Conservation (phyloP, 2,797 vertebrate species). For the Chaunax sp. region DNA sequence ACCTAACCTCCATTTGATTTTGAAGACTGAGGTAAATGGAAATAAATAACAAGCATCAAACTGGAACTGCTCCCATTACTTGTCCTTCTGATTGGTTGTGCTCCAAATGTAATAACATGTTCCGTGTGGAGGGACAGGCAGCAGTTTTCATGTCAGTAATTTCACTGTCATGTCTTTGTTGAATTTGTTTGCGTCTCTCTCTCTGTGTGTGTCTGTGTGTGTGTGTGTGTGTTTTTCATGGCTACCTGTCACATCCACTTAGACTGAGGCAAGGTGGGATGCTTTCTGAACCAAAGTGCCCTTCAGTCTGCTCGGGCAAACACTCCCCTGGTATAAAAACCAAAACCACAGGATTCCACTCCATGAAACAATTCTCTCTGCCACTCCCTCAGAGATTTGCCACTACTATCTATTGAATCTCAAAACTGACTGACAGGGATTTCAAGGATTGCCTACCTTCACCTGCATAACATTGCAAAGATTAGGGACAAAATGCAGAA, state of each 20-base stretch:
- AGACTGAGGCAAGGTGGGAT: conserved; percentile 63
- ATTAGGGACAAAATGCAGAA: no score
- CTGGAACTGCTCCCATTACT: conserved; percentile 38
- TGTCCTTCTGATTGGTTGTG: conserved; percentile 50
- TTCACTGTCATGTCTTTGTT: conserved; percentile 63
- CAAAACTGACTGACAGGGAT: conserved; percentile 63
- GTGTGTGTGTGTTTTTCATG: conserved; percentile 28
- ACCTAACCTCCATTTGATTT: conserved; percentile 16
- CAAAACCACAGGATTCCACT: conserved; percentile 77
- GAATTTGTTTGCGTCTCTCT: not conserved
- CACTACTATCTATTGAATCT: conserved; percentile 73
- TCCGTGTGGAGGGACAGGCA: conserved; percentile 27
- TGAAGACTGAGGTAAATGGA: conserved; percentile 48
- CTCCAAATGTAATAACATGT: conserved; percentile 48
- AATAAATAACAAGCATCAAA: conserved; percentile 56
- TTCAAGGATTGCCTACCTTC: no score
- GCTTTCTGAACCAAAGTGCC: conserved; percentile 76
- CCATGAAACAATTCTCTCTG: conserved; percentile 77
- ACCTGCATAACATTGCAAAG: no score
- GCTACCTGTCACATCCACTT: conserved; percentile 79
- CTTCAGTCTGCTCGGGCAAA: conserved; percentile 71
- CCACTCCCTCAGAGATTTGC: conserved; percentile 73
- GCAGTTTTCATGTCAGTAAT: conserved; percentile 71
- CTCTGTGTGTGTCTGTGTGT: not conserved
- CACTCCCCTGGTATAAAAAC: conserved; percentile 75